Base-by-base conservation (phyloP, 2,113 vertebrate species). In the Catharus fuscescens region DNA sequence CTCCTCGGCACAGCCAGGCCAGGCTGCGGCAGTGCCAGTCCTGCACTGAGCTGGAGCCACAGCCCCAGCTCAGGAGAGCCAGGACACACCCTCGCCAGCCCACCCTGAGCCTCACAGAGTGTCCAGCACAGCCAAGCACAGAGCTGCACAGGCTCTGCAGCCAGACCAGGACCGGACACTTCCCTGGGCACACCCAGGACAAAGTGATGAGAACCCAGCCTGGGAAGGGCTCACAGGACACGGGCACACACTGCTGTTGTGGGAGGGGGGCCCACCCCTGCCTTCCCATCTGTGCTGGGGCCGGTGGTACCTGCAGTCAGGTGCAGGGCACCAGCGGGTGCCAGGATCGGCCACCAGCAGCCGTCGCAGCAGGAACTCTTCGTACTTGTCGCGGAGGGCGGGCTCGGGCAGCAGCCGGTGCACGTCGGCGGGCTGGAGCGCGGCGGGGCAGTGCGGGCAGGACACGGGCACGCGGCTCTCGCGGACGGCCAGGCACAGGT, bases 261-360 rank as follows among this genome's bases (percentile, higher is more conserved):
- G 9, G 60, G 36, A 57, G n/a, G 50, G 34, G 40, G 18, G 6
- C 40, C 50, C 1, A 3, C 1, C 25, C 26, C 32, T 15, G 8
- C 5, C 2, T 5, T 14, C 21, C 65, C 4, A 0, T 17, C 50
- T 18, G 2, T 1, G 5, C 5, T 0, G 26, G 26, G 38, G 9
- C 31, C 7, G 10, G 8, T 0, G 0, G 92, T 97, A 99, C 98
- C 98, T 98, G 98, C 98, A 99, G 96, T 98, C 98, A 0, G 98
- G 98, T 0, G 98, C 98, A 0, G 98, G 98, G 69, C 98, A 99
- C 98, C 98, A 99, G 71, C 98, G 98, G 1, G 98, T 98, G 84
- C 98, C 96, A 0, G 98, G 98, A 52, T 99, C 98, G 0, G 98
- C 93, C 20, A 97, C 97, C 53, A 99, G 97, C 88, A 98, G 98